phyloP scores from a whole-genome alignment of 2,797 vertebrate species.

The Paramormyrops hopkinsi region DNA sequence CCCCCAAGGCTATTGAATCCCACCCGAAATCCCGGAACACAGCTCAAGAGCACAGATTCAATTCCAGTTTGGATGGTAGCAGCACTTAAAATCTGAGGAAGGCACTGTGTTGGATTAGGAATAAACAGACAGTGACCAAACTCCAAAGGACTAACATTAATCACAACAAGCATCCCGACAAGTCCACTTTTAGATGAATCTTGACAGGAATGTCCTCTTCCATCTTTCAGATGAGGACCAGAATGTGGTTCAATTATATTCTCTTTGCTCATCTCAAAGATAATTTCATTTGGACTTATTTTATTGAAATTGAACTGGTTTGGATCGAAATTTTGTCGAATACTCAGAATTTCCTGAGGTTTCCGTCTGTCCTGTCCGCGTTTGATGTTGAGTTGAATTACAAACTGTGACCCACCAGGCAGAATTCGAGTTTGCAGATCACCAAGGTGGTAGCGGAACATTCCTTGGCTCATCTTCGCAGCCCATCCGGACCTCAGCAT shows the following conservation, averaged over 20 bases:
- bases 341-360: constrained; percentile 72
- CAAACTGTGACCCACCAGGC: constrained; percentile 59
- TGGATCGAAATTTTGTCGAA: constrained; percentile 70
- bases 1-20: constrained; percentile 91
- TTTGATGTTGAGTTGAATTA: constrained; percentile 80
- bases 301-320: constrained; percentile 79
- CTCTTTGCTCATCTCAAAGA: constrained; percentile 61
- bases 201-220: background rate
- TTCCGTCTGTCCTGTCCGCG: constrained; percentile 68
- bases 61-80: constrained; percentile 56
- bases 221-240: background rate
- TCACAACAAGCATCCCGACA: constrained; percentile 60
- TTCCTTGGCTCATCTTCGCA: constrained; percentile 65
- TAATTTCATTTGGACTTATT: constrained; percentile 66
- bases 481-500: constrained; percentile 63
- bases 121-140: constrained; percentile 83
- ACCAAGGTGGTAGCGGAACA: constrained; percentile 76
- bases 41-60: constrained; percentile 76
- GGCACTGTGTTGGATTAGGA: constrained; percentile 58
- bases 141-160: constrained; percentile 85
- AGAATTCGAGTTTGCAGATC: constrained; percentile 67
- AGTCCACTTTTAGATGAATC: background rate
- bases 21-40: constrained; percentile 71
- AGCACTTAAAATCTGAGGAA: constrained; percentile 56
- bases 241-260: background rate